Conservation (phyloP, 1,140 invertebrate genomes). For the Bradysia coprophila region DNA sequence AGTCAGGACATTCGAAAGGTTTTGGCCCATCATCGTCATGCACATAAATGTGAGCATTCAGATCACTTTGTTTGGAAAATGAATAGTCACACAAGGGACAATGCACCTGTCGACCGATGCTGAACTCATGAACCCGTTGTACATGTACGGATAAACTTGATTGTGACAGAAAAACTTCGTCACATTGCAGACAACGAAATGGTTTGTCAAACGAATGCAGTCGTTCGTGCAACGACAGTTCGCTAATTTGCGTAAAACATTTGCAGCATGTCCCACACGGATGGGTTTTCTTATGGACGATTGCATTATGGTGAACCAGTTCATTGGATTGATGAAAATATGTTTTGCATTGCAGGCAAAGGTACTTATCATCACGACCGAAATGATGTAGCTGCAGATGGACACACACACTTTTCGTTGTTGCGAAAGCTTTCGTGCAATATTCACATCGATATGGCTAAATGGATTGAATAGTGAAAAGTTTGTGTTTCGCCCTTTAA, state of each 20-base stretch:
- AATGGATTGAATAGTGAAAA: too few relatives aligned
- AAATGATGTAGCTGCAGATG: not conserved
- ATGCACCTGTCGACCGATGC: not conserved
- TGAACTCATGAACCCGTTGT: not conserved
- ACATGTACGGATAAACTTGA: not conserved
- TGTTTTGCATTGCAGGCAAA: not conserved
- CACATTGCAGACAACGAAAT: not conserved
- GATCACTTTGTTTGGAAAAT: not conserved
- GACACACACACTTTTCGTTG: not conserved
- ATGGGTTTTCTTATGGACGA: not conserved
- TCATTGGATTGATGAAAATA: not conserved
- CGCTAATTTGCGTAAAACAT: not conserved
- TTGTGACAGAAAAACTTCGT: not conserved
- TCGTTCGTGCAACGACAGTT: not conserved
- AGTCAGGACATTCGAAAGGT: not conserved
- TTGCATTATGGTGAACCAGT: not conserved
- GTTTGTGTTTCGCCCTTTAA: too few relatives aligned
- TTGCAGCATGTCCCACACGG: not conserved
- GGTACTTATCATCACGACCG: not conserved
- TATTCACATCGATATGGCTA: not conserved
- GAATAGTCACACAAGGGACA: not conserved
- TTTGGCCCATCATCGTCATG: not conserved
- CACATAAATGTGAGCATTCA: not conserved
- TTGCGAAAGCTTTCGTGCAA: not conserved
- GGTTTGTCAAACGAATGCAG: not conserved